These are phyloP conservation scores for Cranoglanis bouderius DNA, from an alignment of 2,113 vertebrate genomes.

Conservation along the genomic window DNA sequence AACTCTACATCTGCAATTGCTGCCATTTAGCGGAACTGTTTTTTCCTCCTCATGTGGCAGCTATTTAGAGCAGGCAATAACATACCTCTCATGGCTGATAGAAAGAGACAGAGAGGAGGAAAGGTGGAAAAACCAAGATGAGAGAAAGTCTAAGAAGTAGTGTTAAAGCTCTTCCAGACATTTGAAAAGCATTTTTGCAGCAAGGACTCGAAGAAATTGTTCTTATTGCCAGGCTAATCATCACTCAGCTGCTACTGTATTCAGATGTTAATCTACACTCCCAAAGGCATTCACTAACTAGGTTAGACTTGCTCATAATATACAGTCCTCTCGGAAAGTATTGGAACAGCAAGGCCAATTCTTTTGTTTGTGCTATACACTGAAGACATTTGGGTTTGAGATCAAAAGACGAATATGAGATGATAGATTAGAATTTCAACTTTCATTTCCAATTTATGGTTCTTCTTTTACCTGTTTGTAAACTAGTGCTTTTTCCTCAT, in stretches of 20 bases:
- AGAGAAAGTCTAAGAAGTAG: neutral
- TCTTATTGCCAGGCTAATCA: conserved; percentile 64
- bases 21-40: neutral
- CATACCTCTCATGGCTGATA: neutral
- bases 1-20: neutral
- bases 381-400: neutral
- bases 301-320: conserved; percentile 78
- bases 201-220: conserved; percentile 55
- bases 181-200: conserved; percentile 54
- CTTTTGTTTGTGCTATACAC: neutral
- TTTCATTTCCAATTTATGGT: conserved; percentile 4
- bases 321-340: conserved; percentile 59
- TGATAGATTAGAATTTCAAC: neutral
- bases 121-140: neutral
- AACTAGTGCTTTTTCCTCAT: too few relatives aligned
- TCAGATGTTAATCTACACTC: conserved; percentile 76
- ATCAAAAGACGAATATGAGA: neutral
- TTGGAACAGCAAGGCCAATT: neutral
- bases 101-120: neutral
- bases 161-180: conserved; percentile 51
- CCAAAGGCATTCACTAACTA: conserved; percentile 75
- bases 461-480: conserved; percentile 26
- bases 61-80: neutral
- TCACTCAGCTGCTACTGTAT: conserved; percentile 69
- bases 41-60: neutral